These are phyloP conservation scores for Trachelipus rathkii DNA, from an alignment of 1,140 invertebrate genomes.

Conservation along the genomic window DNA sequence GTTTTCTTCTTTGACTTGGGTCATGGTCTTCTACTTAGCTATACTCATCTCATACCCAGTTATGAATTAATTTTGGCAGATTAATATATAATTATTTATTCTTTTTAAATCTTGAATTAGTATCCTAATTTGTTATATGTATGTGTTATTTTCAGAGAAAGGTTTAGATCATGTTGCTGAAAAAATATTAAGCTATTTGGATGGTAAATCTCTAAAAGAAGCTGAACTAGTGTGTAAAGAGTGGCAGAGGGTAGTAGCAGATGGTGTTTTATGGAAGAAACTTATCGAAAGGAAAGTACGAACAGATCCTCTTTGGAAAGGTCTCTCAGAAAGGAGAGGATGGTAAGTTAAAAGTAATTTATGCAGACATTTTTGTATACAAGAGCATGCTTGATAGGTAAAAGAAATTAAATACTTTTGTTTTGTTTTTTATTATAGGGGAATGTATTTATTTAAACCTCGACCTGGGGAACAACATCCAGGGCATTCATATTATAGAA, in stretches of 20 bases:
- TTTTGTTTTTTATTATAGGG: conserved; percentile 59
- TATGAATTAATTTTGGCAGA: no score
- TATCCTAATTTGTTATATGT: no score
- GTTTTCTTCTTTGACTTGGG: no score
- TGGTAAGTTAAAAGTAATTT: conserved; percentile 63
- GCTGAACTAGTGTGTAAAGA: conserved; percentile 96
- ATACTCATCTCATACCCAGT: no score
- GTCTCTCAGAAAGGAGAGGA: conserved; percentile 87
- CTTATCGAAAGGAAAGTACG: conserved; percentile 89
- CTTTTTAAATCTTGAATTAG: no score
- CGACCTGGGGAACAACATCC: conserved; percentile 83
- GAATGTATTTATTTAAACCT: conserved; percentile 89
- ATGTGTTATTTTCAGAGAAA: conserved; percentile 78
- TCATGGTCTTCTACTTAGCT: no score
- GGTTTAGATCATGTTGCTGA: conserved; percentile 97
- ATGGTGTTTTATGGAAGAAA: conserved; percentile 97
- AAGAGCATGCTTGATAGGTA: not conserved
- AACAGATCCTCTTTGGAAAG: conserved; percentile 92
- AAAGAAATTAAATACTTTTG: conserved; percentile 6
- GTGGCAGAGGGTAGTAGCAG: conserved; percentile 95
- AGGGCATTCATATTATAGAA: conserved; percentile 90
- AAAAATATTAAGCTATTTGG: conserved; percentile 92
- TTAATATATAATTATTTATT: no score
- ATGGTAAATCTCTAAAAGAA: conserved; percentile 87
- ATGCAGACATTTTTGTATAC: not conserved